phyloP scores from a whole-genome alignment of 53 echinoderm and acorn worm genomes.

The Patiria pectinifera region DNA sequence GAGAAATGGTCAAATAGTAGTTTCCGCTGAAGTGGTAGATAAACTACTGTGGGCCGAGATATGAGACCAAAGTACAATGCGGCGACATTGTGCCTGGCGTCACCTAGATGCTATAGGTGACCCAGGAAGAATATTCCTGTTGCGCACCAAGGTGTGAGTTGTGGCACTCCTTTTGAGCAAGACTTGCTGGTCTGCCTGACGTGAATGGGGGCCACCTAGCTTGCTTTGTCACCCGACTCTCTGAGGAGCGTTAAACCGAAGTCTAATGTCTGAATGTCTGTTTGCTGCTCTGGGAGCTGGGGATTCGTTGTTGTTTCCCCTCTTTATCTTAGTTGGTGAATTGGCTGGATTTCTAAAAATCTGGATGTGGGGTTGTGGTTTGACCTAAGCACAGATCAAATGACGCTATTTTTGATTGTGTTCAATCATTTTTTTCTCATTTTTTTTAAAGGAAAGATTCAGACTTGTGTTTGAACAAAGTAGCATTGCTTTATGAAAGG shows the following conservation, averaged over 20 bases:
- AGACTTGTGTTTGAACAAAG: no score
- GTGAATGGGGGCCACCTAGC: conserved; percentile 32
- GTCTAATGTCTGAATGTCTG: neutral
- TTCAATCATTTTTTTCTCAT: neutral
- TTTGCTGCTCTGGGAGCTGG: neutral
- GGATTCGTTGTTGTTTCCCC: no score
- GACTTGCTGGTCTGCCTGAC: neutral
- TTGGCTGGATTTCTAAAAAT: no score
- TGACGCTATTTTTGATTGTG: neutral
- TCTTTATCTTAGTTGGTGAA: no score
- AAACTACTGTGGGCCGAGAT: neutral
- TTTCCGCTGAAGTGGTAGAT: neutral
- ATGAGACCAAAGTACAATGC: neutral
- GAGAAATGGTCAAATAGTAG: neutral
- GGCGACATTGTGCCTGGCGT: conserved; percentile 25
- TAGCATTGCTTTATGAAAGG: no score
- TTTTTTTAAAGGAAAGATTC: no score
- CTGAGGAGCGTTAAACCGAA: neutral
- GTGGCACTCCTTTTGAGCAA: conserved; percentile 25
- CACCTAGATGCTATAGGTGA: neutral
- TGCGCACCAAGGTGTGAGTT: conserved; percentile 21
- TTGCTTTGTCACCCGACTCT: neutral
- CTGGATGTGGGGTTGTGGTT: no score
- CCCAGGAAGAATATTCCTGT: neutral
- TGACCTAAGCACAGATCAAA: neutral